A percentile compares a stretch with the other conserved stretches of the same genome.
phyloP scores from a whole-genome alignment of 2,888 invertebrate species.

The Cantharis nigra region DNA sequence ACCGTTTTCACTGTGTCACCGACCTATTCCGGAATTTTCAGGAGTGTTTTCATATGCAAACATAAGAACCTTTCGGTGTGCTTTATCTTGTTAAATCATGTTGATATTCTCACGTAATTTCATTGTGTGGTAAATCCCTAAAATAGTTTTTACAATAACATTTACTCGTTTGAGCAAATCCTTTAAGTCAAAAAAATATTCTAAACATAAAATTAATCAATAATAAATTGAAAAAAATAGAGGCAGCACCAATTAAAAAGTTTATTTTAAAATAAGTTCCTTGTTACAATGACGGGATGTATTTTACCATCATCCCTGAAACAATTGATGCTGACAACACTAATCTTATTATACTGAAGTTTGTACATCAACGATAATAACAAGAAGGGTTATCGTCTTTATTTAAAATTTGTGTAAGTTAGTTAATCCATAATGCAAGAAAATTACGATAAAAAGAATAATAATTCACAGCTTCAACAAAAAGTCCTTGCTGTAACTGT shows the following conservation, averaged over 20 bases:
- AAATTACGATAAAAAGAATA: background rate
- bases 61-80: background rate
- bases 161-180: background rate
- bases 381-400: constrained; percentile 5
- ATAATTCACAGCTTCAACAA: no score
- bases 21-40: background rate
- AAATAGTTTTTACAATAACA: background rate
- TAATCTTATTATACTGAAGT: constrained; percentile 11
- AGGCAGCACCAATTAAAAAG: constrained; percentile 4
- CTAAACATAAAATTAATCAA: background rate
- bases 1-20: constrained; percentile 3
- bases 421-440: background rate
- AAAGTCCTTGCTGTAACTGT: no score
- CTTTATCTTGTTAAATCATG: background rate
- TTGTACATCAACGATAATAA: constrained; percentile 2
- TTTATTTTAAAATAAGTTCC: constrained; percentile 4
- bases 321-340: constrained; percentile 15
- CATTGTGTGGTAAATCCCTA: background rate
- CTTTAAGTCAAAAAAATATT: background rate
- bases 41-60: background rate
- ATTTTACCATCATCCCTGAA: constrained; percentile 9
- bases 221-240: background rate
- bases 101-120: background rate
- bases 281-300: constrained; percentile 7
- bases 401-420: background rate